phyloP scores from a whole-genome alignment of 2,113 vertebrate genomes.

The Marmota monax region DNA sequence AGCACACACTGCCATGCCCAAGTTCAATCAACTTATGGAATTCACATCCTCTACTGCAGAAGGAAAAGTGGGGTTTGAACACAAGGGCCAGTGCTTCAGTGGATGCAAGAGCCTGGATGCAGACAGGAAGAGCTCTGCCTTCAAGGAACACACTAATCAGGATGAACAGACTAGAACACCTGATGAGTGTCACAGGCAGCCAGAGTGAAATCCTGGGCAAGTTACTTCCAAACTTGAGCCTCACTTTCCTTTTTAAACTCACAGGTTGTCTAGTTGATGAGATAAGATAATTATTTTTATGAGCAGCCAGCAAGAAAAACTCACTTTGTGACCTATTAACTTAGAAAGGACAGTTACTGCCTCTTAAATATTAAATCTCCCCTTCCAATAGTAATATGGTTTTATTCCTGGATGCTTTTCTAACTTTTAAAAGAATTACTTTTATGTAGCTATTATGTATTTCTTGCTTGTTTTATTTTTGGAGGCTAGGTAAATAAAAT shows the following conservation, averaged over 20 bases:
- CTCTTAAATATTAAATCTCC: neutral
- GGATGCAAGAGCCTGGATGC: too few relatives aligned
- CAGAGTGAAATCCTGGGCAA: neutral
- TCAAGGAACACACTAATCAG: neutral
- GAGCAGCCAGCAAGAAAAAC: neutral
- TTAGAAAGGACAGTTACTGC: neutral
- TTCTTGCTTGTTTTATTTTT: neutral
- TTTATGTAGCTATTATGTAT: neutral
- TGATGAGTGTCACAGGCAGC: neutral
- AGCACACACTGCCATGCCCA: rapidly evolving
- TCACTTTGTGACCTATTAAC: neutral
- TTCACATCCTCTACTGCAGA: neutral
- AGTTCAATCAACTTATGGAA: neutral
- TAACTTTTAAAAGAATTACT: neutral
- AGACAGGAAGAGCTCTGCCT: neutral
- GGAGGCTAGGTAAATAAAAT: neutral
- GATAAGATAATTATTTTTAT: neutral
- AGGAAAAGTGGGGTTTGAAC: neutral
- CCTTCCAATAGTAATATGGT: neutral
- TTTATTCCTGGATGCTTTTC: neutral
- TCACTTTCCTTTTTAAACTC: neutral
- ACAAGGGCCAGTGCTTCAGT: rapidly evolving
- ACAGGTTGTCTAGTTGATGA: neutral
- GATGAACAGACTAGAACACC: neutral
- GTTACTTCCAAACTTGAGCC: neutral